Conservation (phyloP, 2,113 vertebrate genomes). For the Cacatua alba region DNA sequence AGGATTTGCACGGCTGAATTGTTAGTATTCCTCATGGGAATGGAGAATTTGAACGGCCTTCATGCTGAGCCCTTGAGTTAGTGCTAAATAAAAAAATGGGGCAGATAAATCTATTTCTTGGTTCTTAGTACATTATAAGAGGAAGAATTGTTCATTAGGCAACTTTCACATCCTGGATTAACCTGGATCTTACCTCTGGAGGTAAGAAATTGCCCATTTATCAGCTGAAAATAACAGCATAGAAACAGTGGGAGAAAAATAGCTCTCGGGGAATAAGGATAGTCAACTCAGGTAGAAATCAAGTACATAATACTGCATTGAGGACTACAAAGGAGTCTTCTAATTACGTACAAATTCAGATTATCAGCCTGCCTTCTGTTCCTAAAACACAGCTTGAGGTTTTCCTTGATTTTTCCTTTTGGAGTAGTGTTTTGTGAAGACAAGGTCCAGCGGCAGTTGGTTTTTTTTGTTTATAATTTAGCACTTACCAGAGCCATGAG, state of each 20-base stretch:
- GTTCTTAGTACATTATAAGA: neutral
- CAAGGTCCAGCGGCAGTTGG: neutral
- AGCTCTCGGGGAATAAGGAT: neutral
- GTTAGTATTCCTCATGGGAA: neutral
- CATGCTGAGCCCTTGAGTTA: neutral
- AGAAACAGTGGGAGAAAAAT: neutral
- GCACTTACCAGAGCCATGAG: conserved; percentile 38
- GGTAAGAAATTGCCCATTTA: neutral
- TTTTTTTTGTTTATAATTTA: neutral
- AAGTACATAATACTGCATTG: neutral
- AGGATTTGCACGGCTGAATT: neutral
- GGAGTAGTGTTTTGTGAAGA: neutral
- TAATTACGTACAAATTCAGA: neutral
- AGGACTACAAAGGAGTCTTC: neutral
- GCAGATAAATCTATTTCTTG: neutral
- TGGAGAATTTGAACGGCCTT: neutral
- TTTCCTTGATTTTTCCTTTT: neutral
- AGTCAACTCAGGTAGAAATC: neutral
- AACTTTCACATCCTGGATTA: neutral
- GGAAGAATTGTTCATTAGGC: neutral
- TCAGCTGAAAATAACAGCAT: neutral
- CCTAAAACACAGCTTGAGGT: neutral
- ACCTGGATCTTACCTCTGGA: neutral
- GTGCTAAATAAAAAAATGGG: conserved; percentile 12
- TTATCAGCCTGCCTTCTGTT: neutral